Percentiles rank a stretch among this genome's conserved stretches.
These are phyloP conservation scores for Clarias gariepinus DNA, from an alignment of 2,113 vertebrate species.

Conservation along the genomic window DNA sequence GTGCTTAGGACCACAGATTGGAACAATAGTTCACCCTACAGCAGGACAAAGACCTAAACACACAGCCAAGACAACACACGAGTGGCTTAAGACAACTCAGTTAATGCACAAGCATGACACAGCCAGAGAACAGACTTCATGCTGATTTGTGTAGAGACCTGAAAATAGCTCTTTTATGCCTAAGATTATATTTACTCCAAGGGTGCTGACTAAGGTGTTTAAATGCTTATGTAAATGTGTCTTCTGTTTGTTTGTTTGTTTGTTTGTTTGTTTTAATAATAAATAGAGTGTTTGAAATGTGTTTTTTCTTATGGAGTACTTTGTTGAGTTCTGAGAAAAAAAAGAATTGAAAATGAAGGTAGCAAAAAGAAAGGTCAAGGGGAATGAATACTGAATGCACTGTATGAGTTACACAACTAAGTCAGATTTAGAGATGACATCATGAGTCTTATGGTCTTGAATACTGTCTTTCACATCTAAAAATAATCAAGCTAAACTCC, in stretches of 20 bases:
- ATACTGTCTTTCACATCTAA: background rate
- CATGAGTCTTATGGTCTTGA: background rate
- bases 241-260: background rate
- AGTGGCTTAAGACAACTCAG: background rate
- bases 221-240: background rate
- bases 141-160: background rate
- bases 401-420: background rate
- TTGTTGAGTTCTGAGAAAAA: background rate
- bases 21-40: background rate
- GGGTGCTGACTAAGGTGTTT: background rate
- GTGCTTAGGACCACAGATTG: background rate
- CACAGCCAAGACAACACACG: background rate
- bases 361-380: background rate
- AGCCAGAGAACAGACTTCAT: background rate
- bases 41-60: background rate
- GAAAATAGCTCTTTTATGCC: background rate
- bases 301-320: background rate
- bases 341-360: background rate
- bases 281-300: background rate
- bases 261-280: background rate
- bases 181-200: too few species aligned
- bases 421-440: background rate
- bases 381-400: background rate
- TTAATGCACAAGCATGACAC: background rate
- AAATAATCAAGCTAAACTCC: background rate